Evolutionary conservation across 2,888 invertebrate genomes (phyloP).

Genomic region (Gerris lacustris): DNA sequence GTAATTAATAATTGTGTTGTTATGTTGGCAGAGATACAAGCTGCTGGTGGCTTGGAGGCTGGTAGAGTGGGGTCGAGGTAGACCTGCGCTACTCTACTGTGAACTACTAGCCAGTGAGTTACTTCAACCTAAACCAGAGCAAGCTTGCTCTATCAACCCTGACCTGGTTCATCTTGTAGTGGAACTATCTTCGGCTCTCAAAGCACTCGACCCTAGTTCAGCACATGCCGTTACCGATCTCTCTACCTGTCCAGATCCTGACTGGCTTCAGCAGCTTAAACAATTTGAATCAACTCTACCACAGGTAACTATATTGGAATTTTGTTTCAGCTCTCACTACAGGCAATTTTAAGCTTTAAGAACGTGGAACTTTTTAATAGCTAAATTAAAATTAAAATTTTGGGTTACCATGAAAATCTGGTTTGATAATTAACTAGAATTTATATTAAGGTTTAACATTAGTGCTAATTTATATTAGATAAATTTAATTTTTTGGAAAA

Average conservation of each 20-base stretch:
- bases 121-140: constrained; percentile 32
- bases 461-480: too few species aligned
- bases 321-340: background rate
- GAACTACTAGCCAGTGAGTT: constrained; percentile 65
- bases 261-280: constrained; percentile 36
- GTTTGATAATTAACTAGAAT: too few species aligned
- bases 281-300: constrained; percentile 7
- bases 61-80: constrained; percentile 51
- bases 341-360: too few species aligned
- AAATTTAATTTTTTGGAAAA: too few species aligned
- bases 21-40: constrained; percentile 60
- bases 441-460: too few species aligned
- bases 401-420: too few species aligned
- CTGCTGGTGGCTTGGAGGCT: constrained; percentile 65
- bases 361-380: too few species aligned
- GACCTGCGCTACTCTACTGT: constrained; percentile 66
- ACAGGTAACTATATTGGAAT: constrained; percentile 18
- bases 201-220: constrained; percentile 26
- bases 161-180: constrained; percentile 31
- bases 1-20: too few species aligned
- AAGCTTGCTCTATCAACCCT: constrained; percentile 37
- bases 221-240: constrained; percentile 16
- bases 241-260: constrained; percentile 40
- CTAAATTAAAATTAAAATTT: too few species aligned
- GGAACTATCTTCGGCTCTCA: constrained; percentile 36